These are phyloP conservation scores for Parthenolecanium corni DNA, from an alignment of 2,888 invertebrate genomes.

Conservation along the genomic window DNA sequence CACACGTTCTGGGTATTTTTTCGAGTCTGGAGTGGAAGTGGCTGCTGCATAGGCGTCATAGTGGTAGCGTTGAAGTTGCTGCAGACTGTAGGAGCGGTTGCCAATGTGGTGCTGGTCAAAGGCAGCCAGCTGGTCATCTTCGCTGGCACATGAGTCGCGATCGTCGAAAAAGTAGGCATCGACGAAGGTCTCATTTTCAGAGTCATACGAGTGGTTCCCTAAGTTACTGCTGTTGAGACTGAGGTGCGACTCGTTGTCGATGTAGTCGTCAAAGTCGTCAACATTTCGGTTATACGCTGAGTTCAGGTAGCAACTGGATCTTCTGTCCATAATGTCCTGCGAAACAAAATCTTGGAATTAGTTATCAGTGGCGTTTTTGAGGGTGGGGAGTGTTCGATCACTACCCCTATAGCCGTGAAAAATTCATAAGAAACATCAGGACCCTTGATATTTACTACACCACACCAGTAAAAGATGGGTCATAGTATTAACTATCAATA, in stretches of 20 bases:
- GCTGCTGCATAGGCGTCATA: background rate
- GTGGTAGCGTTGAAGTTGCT: background rate
- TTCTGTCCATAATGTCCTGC: slow-evolving; percentile 6
- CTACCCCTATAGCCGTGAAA: no score
- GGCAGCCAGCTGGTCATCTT: slow-evolving; percentile 6
- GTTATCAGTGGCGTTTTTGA: no score
- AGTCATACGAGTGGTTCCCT: background rate
- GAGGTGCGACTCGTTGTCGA: slow-evolving; percentile 13
- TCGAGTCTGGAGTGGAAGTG: background rate
- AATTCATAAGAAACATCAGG: no score
- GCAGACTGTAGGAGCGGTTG: background rate
- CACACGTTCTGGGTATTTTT: slow-evolving; percentile 2
- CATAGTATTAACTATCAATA: no score
- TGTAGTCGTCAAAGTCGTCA: slow-evolving; percentile 19
- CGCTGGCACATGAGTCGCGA: slow-evolving; percentile 2
- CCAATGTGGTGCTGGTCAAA: background rate
- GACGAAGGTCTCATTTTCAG: slow-evolving; percentile 21
- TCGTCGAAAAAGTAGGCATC: slow-evolving; percentile 16
- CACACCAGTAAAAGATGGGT: no score
- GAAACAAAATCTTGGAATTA: no score
- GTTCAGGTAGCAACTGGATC: slow-evolving; percentile 17
- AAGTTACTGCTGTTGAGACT: slow-evolving; percentile 7
- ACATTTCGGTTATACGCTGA: slow-evolving; percentile 16
- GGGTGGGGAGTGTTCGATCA: no score
- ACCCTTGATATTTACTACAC: no score